Percentiles rank a stretch among this genome's conserved stretches.
phyloP scores from a whole-genome alignment of 2,797 vertebrate species.

The Decapterus maruadsi region DNA sequence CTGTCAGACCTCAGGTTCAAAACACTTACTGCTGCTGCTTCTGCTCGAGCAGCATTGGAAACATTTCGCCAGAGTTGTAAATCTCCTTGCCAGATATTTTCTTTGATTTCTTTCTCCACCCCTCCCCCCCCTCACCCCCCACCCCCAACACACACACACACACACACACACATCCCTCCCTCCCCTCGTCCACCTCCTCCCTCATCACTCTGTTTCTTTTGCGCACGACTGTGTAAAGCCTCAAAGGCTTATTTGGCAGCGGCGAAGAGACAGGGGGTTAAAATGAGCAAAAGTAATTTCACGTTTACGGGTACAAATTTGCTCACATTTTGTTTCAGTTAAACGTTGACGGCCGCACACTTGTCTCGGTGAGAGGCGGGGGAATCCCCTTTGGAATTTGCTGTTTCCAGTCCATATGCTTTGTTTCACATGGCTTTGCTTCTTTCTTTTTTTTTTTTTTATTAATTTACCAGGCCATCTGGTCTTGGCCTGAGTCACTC shows the following conservation, averaged over 20 bases:
- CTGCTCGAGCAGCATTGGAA: conserved; percentile 73
- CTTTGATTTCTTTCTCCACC: conserved; percentile 73
- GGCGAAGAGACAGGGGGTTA: conserved; percentile 30
- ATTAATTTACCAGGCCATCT: conserved; percentile 76
- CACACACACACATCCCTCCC: no score
- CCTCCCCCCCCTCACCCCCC: not conserved
- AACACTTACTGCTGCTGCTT: conserved; percentile 71
- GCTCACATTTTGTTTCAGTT: conserved; percentile 70
- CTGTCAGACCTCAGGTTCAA: conserved; percentile 60
- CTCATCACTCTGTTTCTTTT: conserved; percentile 41
- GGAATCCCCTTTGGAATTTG: conserved; percentile 59
- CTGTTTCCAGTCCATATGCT: conserved; percentile 72
- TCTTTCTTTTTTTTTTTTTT: conserved; percentile 49
- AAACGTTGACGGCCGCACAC: conserved; percentile 56
- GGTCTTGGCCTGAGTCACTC: conserved; percentile 70
- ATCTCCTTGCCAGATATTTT: conserved; percentile 80
- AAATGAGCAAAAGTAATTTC: conserved; percentile 64
- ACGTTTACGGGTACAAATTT: conserved; percentile 64
- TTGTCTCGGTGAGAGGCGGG: conserved; percentile 58
- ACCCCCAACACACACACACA: no score
- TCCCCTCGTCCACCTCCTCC: conserved; percentile 14
- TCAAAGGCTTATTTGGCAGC: conserved; percentile 63
- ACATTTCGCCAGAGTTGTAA: conserved; percentile 79
- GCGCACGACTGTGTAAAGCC: conserved; percentile 55
- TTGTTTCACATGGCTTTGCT: conserved; percentile 61